A percentile compares a stretch with the other conserved stretches of the same genome.
phyloP scores from a whole-genome alignment of 2,113 vertebrate genomes.

The Salvelinus fontinalis region DNA sequence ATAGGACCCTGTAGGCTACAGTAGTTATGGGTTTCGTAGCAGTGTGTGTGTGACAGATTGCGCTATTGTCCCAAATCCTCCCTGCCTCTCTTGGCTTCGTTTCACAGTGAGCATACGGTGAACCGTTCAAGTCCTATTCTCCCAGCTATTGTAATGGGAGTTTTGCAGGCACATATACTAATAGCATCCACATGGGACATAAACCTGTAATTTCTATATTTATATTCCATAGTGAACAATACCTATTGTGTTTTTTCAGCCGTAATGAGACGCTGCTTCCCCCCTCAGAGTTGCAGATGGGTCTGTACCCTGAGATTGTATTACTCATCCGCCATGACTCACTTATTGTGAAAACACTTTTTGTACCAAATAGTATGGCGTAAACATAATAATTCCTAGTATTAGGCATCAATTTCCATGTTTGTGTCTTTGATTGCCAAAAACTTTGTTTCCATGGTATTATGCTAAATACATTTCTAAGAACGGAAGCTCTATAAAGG shows the following conservation, averaged over 20 bases:
- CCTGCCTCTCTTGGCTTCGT: background rate
- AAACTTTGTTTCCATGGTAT: conserved; percentile 22
- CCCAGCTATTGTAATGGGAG: background rate
- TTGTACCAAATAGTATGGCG: background rate
- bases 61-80: background rate
- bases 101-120: background rate
- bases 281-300: background rate
- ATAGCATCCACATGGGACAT: background rate
- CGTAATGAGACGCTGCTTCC: background rate
- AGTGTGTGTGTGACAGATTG: background rate
- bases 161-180: background rate
- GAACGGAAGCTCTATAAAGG: background rate
- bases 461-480: background rate
- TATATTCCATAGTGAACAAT: background rate
- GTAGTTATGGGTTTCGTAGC: background rate
- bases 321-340: background rate
- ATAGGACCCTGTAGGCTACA: too few species aligned
- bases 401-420: too few species aligned
- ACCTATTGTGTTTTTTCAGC: background rate
- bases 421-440: background rate
- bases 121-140: too few species aligned
- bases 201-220: too few species aligned
- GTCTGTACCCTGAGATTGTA: background rate
- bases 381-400: background rate
- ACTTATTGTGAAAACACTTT: background rate